Evolutionary conservation across 2,797 vertebrate genomes (phyloP), one percentile per base, ranked within the genome.

Genomic region (Chloroceryle amazona): DNA sequence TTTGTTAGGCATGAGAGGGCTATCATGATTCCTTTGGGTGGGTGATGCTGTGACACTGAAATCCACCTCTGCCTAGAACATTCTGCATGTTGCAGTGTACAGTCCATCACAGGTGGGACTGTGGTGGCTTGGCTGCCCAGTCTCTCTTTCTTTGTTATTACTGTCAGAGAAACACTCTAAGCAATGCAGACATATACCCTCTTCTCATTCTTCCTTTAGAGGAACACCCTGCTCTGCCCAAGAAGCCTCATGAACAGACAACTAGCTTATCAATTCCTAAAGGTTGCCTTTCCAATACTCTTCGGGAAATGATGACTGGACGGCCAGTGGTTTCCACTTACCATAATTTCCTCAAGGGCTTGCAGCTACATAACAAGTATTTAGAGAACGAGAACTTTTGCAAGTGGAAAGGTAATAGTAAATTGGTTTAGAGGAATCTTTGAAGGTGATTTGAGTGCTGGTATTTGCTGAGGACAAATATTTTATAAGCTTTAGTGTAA

Each of bases 281-380:
- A 8, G 70, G 98, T 0, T 91, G 35, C 79, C 90, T 98, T 44
- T 97, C 98, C 26, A 83, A 80, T 10, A 81, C 90, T 3, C 95
- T 98, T 61, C 97, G 94, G 94, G 97, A 98, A 19, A 90, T 98
- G 78, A 70, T 98, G 92, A 98, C 97, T 0, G 55, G 63, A 49
- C 95, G 98, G 11, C 98, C 97, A 0, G 97, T 98, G 2, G 97
- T 97, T 95, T 97, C 98, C 71, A 89, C 89, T 75, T 97, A 96
- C 93, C 95, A 97, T 87, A 99, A 99, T 95, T 99, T 99, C 92
- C 98, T 99, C 62, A 96, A 93, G 33, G 99, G 99, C 29, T 97
- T 99, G 68, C 98, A 98, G 60, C 93, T 99, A 35, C 98, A 99
- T 94, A 95, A 90, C 78, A 92, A 97, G 60, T 99, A 99, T 91